Percentiles rank a stretch among this genome's conserved stretches.
Conservation (phyloP, 2,113 vertebrate genomes). For the Gambusia holbrooki region DNA sequence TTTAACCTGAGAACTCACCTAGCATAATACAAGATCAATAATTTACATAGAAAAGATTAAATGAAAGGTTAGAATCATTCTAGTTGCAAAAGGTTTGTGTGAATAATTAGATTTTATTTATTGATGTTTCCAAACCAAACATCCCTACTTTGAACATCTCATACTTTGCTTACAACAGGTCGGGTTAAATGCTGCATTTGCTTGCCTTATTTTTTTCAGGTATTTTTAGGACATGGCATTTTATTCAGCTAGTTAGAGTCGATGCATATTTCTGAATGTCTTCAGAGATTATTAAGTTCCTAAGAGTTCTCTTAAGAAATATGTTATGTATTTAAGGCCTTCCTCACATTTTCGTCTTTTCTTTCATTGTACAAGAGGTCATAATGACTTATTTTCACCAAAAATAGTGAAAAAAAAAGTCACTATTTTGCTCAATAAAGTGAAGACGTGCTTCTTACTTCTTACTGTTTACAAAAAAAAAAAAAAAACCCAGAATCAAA, state of each 20-base stretch:
- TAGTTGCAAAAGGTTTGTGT: neutral
- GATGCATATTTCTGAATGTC: neutral
- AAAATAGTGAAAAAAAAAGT: too few species aligned
- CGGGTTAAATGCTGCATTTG: neutral
- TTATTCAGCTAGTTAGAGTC: neutral
- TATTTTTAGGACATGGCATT: neutral
- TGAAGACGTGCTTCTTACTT: neutral
- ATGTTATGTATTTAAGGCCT: neutral
- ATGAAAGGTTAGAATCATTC: too few species aligned
- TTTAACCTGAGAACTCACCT: too few species aligned
- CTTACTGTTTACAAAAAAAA: constrained; percentile 1
- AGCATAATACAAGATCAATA: neutral
- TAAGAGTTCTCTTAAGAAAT: neutral
- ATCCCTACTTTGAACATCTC: too few species aligned
- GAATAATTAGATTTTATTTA: neutral
- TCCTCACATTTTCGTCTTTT: neutral
- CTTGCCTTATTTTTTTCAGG: neutral
- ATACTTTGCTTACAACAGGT: too few species aligned
- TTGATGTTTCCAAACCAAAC: neutral
- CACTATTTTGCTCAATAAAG: neutral
- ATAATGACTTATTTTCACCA: neutral
- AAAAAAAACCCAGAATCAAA: constrained; percentile 1
- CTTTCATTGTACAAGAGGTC: neutral
- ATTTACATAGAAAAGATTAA: neutral
- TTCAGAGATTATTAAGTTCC: neutral